phyloP scores from a whole-genome alignment of 2,113 vertebrate genomes.

The Halcyon malimbica region DNA sequence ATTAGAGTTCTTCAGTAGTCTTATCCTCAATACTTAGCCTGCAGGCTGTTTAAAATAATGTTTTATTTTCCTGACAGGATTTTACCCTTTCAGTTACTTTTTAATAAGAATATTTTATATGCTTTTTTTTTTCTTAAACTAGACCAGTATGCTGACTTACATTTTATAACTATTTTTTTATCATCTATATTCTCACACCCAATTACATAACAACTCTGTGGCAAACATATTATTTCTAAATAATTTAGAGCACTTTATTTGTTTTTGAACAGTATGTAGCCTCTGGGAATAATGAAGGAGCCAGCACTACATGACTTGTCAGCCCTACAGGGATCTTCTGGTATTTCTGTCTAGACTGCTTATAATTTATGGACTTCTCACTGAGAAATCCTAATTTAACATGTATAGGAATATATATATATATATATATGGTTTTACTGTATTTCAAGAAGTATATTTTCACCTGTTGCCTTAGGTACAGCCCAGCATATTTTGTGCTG shows the following conservation, averaged over 20 bases:
- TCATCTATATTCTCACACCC: not conserved
- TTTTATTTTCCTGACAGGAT: not conserved
- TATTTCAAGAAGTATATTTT: not conserved
- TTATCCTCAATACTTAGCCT: not conserved
- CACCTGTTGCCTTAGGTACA: not conserved
- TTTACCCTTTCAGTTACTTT: not conserved
- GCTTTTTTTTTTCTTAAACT: not conserved
- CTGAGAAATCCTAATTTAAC: not conserved
- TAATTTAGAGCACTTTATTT: constrained; percentile 5
- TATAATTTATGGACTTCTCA: not conserved
- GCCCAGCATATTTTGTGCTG: not conserved
- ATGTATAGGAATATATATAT: not conserved
- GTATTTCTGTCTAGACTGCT: constrained; percentile 2
- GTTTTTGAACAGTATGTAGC: not conserved
- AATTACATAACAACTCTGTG: not conserved
- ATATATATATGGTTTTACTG: not conserved
- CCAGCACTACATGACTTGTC: not conserved
- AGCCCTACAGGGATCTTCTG: not conserved
- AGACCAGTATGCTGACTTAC: not conserved
- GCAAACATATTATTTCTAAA: constrained; percentile 17
- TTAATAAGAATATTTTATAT: not conserved
- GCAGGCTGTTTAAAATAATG: not conserved
- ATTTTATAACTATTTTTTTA: not conserved
- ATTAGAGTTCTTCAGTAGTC: not conserved
- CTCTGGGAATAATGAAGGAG: not conserved